Percentiles rank a stretch among this genome's conserved stretches.
These are phyloP conservation scores for Strix aluco DNA, from an alignment of 2,113 vertebrate species.

Conservation along the genomic window DNA sequence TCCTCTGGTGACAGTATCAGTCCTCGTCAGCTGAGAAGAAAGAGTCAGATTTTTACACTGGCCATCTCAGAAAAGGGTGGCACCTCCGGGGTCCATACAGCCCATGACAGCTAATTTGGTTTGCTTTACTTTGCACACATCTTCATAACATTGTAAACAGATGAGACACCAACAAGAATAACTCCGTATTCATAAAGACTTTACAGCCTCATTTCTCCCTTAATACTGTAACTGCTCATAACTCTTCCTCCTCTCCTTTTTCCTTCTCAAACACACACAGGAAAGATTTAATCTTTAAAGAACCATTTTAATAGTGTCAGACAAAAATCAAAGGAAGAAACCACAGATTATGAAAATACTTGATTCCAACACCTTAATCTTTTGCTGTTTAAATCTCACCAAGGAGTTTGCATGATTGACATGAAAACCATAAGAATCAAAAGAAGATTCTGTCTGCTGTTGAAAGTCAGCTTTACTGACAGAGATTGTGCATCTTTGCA, in stretches of 20 bases:
- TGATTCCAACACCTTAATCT: neutral
- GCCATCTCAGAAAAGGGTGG: neutral
- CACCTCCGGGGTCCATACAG: neutral
- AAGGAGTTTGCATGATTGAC: neutral
- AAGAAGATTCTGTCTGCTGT: neutral
- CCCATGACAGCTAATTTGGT: neutral
- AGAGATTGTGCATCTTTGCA: neutral
- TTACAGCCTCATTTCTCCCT: neutral
- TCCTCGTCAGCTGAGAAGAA: neutral
- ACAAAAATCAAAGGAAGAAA: neutral
- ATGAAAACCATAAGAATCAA: neutral
- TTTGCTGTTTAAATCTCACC: neutral
- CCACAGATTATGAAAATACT: neutral
- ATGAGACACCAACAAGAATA: neutral
- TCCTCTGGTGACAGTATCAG: neutral
- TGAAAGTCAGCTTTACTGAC: neutral
- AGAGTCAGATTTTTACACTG: neutral
- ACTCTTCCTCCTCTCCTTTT: neutral
- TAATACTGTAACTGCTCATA: neutral
- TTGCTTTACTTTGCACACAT: neutral
- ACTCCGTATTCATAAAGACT: neutral
- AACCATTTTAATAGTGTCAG: neutral
- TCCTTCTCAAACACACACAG: neutral
- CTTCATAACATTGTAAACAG: neutral
- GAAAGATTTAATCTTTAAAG: neutral